Evolutionary conservation across 2,797 vertebrate species (phyloP).

Genomic region (Catamblyrhynchus diadema): DNA sequence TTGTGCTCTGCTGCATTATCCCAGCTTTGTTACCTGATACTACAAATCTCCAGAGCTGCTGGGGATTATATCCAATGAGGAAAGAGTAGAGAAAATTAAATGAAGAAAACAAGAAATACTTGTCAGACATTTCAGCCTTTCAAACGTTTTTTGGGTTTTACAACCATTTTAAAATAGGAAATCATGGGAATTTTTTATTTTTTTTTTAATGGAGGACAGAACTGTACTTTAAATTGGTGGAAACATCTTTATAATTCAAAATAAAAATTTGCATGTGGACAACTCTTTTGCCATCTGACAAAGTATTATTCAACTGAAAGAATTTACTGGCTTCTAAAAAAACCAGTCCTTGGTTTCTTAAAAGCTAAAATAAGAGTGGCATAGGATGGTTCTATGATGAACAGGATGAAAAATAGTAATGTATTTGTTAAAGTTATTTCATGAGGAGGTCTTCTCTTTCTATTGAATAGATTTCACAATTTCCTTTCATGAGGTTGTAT

Average conservation of each 20-base stretch:
- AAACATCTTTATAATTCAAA: not conserved
- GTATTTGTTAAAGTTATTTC: not conserved
- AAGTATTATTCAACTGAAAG: not conserved
- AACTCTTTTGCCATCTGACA: not conserved
- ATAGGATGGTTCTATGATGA: not conserved
- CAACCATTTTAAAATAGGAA: not conserved
- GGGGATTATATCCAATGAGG: not conserved
- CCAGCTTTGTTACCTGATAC: not conserved
- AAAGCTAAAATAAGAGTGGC: not conserved
- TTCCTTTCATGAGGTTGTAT: not conserved
- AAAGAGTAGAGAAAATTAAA: not conserved
- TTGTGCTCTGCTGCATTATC: not conserved
- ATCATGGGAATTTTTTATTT: not conserved
- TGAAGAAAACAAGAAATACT: not conserved
- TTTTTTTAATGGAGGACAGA: not conserved
- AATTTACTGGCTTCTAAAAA: not conserved
- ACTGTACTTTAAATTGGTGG: not conserved
- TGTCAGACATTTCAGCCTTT: not conserved
- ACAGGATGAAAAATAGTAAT: not conserved
- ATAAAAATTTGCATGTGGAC: not conserved
- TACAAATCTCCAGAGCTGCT: not conserved
- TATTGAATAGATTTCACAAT: not conserved
- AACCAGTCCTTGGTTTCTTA: not conserved
- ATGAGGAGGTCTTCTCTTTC: not conserved
- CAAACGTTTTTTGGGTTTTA: not conserved